Evolutionary conservation across 2,113 vertebrate genomes (phyloP).

Genomic region (Thomomys bottae): DNA sequence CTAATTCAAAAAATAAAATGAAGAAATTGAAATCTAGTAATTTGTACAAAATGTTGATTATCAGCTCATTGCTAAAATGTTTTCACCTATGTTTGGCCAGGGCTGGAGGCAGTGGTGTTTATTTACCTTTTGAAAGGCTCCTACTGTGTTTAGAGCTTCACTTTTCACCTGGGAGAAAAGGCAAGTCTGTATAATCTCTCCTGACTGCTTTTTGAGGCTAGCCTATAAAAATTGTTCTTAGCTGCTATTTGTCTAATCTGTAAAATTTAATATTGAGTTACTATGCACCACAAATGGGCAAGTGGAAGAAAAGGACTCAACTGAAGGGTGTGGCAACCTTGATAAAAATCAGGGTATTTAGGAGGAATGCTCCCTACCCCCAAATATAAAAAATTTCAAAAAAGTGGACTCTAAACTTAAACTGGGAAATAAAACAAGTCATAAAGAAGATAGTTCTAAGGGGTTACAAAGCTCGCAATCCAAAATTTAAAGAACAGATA

Average conservation of each 20-base stretch:
- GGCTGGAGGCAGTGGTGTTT: slow-evolving; percentile 11
- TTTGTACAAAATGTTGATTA: slow-evolving; percentile 8
- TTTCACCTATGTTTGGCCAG: neutral
- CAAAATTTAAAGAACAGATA: neutral
- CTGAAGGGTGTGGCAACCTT: neutral
- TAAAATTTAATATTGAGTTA: neutral
- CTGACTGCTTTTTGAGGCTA: neutral
- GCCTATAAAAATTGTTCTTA: neutral
- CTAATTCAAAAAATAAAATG: slow-evolving; percentile 15
- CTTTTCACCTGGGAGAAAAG: slow-evolving; percentile 44
- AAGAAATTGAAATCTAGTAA: no score
- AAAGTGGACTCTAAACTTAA: slow-evolving; percentile 24
- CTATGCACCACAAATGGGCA: neutral
- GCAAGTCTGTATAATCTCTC: neutral
- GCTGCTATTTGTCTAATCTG: neutral
- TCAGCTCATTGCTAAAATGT: slow-evolving; percentile 36
- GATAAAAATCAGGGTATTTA: neutral
- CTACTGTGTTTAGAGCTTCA: neutral
- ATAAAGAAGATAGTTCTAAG: slow-evolving; percentile 24
- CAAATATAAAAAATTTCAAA: neutral
- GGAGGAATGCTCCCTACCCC: neutral
- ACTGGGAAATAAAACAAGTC: slow-evolving; percentile 6
- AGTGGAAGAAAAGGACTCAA: neutral
- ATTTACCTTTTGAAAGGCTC: neutral
- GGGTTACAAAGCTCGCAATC: slow-evolving; percentile 5